Base-by-base conservation (phyloP, 2,797 vertebrate species). In the Alouatta caraya region DNA sequence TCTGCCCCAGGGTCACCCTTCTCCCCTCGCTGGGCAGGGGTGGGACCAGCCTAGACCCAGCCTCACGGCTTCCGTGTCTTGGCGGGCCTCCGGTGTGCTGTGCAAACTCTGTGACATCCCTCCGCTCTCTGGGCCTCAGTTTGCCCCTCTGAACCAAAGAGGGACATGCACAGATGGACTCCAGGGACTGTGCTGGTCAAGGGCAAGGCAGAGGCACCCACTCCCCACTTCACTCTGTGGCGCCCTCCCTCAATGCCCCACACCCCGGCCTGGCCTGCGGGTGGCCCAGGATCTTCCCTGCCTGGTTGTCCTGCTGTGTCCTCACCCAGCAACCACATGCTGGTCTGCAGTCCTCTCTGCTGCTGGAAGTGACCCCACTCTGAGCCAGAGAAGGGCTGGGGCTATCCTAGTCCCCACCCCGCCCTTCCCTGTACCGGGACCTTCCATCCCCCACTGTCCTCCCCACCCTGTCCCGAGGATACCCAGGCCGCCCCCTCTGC, bases 201-300 rank as follows among this genome's bases (percentile, higher is more conserved):
- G 19, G 37, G 39, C 24, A 28, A 26, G 52, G 7, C 0, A 24
- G 24, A 42, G 82, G 57, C 5, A 3, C 28, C 48, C 33, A 24
- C 48, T n/a, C 5, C 8, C 55, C 7, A 22, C 15, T 12, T 2
- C 2, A 0, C 64, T 17, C 33, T 2, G 0, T 0, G 9, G 4
- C 0, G 5, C 10, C 79, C 28, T 50, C 8, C 26, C 9, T 3
- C 14, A 24, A 0, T 21, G 37, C 0, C 9, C n/a, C 46, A 1
- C 0, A 11, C 26, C 48, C 42, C 12, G 1, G 33, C 64, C 48
- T 0, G 64, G 42, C 76, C 72, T 21, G 8, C 46, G 7, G 12
- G 30, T 37, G 24, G 9, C 52, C 52, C 52, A 1, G 21, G 21
- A 21, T 55, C 52, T 55, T 55, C 52, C 52, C 52, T 22, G 21